Evolutionary conservation across 1,140 invertebrate genomes (phyloP), one percentile per base, ranked within the genome.

Genomic region (Tetragonula clypearis): DNA sequence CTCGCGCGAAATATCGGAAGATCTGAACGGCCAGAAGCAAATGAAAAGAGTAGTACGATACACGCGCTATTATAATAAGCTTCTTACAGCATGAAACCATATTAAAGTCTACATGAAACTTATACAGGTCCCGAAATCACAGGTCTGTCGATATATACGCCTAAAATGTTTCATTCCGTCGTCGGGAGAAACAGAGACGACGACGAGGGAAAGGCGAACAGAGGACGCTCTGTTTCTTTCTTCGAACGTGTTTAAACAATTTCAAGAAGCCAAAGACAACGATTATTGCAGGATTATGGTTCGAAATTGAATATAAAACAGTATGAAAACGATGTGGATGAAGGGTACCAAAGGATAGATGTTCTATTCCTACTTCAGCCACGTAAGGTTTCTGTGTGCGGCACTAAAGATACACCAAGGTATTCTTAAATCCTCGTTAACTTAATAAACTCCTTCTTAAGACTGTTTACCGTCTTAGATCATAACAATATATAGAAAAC

Each of bases 391-490:
- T 92, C 91, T 85, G 83, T 90, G 82, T 91, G 71, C 78, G 62
- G 75, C 78, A 73, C 84, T 92, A 87, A 93, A 93, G 90, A 91
- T 93, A 91, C 90, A 89, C 91, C 92, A 93, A 94, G 94, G 93
- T 94, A 93, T 94, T 95, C 94, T 74, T 79, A 87, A 94, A 95
- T 94, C 93, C 91, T 86, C 84, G 82, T 75, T 94, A 94, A 94
- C 92, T 92, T 88, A 94, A 94, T 95, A 93, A 90, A 93, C 71
- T 79, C 82, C 77, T 87, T 88, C 90, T 94, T 95, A 95, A 94
- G 94, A 92, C 92, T 93, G 92, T 94, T 95, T 94, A 90, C 68
- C 90, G 93, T 93, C 92, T 95, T 95, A 90, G 82, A 90, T 82
- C 73, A n/a, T 66, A 72, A 55, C 83, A 73, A 91, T 85, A 90